phyloP scores from a whole-genome alignment of 1,140 invertebrate species.

The Polyergus mexicanus region DNA sequence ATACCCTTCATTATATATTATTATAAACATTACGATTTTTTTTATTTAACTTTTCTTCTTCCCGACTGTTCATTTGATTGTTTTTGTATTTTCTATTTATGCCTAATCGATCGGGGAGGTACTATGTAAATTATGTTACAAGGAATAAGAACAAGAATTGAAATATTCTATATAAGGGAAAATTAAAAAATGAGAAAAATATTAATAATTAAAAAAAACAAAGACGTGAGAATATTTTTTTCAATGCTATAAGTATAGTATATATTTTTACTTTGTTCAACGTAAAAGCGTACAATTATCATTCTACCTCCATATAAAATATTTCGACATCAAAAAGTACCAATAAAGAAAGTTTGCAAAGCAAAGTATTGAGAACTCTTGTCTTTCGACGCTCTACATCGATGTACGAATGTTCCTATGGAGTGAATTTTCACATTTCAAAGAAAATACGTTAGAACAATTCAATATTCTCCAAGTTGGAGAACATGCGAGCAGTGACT shows the following conservation, averaged over 20 bases:
- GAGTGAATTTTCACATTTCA: conserved; percentile 51
- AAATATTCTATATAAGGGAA: not conserved
- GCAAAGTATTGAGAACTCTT: conserved; percentile 52
- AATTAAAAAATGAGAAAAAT: not conserved
- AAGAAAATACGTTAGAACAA: conserved; percentile 63
- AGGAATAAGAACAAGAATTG: not conserved
- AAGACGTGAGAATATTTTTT: not conserved
- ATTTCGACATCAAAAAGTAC: conserved; percentile 25
- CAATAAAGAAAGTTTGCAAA: conserved; percentile 32
- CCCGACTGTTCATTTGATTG: not conserved
- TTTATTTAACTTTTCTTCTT: not conserved
- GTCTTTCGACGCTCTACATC: conserved; percentile 50
- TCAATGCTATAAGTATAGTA: not conserved
- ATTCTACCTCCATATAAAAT: conserved; percentile 19
- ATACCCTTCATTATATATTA: not conserved
- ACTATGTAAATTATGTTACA: not conserved
- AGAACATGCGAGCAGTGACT: conserved; percentile 30
- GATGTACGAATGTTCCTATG: conserved; percentile 53
- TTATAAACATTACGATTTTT: not conserved
- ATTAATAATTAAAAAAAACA: conserved; percentile 1
- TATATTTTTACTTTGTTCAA: conserved; percentile 4
- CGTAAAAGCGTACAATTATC: not conserved
- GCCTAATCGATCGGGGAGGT: too few species aligned
- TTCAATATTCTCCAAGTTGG: conserved; percentile 59
- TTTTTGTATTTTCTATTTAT: not conserved